Conservation (phyloP, 2,888 invertebrate species). For the Seira ritae region DNA sequence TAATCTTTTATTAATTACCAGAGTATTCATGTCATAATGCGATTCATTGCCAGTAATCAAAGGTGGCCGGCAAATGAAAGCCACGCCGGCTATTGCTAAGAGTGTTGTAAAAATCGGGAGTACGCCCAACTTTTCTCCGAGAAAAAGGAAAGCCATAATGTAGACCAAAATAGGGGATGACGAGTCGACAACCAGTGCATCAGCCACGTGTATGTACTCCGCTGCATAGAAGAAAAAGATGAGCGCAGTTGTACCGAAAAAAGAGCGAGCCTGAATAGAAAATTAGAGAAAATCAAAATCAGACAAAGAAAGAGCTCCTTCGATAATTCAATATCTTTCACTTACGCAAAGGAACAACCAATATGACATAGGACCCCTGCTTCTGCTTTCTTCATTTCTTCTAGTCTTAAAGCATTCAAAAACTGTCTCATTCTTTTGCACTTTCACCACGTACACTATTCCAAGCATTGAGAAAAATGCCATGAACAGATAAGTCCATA, state of each 20-base stretch:
- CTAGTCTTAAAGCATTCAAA: not conserved
- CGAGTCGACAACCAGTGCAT: constrained; percentile 59
- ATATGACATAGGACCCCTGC: no score
- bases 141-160: constrained; percentile 49
- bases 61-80: no score
- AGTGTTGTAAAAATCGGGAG: no score
- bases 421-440: constrained; percentile 23
- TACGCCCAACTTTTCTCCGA: no score
- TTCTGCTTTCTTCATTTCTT: constrained; percentile 17
- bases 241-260: constrained; percentile 44
- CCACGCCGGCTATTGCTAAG: no score
- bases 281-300: constrained; percentile 1
- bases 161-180: constrained; percentile 59
- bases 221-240: constrained; percentile 48
- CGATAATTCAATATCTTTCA: no score
- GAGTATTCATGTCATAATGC: no score
- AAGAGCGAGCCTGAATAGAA: constrained; percentile 33
- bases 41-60: no score
- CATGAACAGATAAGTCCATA: constrained; percentile 59
- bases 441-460: constrained; percentile 32
- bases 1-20: no score
- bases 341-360: constrained; percentile 43
- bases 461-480: constrained; percentile 40
- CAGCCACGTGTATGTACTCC: constrained; percentile 51
- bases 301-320: constrained; percentile 1